A percentile compares a stretch with the other conserved stretches of the same genome.
Evolutionary conservation across 2,888 invertebrate species (phyloP).

Genomic region (Eulithis prunata): DNA sequence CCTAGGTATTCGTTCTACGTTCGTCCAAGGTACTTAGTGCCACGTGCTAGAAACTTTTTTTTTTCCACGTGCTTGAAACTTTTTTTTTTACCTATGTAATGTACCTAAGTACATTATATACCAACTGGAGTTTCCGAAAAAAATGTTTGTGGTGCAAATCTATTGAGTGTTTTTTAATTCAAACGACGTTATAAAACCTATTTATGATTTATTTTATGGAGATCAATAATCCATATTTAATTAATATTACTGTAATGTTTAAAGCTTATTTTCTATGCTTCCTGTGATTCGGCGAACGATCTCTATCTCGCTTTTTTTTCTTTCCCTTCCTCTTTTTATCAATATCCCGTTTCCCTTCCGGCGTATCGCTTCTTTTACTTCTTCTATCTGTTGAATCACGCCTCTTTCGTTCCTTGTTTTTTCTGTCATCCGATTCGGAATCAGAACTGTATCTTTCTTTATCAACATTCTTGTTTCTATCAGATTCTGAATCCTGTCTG

Average conservation of each 20-base stretch:
- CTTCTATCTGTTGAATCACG: constrained; percentile 51
- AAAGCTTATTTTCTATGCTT: constrained; percentile 75
- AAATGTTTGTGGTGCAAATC: too few species aligned
- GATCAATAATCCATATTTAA: constrained; percentile 8
- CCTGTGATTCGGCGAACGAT: constrained; percentile 78
- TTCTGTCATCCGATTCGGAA: constrained; percentile 55
- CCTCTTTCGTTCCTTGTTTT: constrained; percentile 42
- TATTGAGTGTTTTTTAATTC: not conserved
- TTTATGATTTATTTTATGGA: constrained; percentile 29
- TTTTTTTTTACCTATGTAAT: not conserved
- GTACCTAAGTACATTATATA: too few species aligned
- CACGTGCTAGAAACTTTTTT: too few species aligned
- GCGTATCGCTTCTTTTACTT: constrained; percentile 55
- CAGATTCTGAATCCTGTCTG: constrained; percentile 48
- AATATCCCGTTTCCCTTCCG: constrained; percentile 76
- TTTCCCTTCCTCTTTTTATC: constrained; percentile 85
- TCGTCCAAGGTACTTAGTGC: too few species aligned
- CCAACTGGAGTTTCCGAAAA: too few species aligned
- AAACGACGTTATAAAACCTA: constrained; percentile 18
- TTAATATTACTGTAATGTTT: constrained; percentile 28
- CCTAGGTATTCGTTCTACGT: too few species aligned
- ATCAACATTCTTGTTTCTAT: constrained; percentile 48
- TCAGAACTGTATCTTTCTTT: constrained; percentile 63
- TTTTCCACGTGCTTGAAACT: too few species aligned
- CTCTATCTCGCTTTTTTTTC: constrained; percentile 81